These are phyloP conservation scores for Amblyopsis hoosieri DNA, from an alignment of 2,797 vertebrate genomes.

Conservation along the genomic window DNA sequence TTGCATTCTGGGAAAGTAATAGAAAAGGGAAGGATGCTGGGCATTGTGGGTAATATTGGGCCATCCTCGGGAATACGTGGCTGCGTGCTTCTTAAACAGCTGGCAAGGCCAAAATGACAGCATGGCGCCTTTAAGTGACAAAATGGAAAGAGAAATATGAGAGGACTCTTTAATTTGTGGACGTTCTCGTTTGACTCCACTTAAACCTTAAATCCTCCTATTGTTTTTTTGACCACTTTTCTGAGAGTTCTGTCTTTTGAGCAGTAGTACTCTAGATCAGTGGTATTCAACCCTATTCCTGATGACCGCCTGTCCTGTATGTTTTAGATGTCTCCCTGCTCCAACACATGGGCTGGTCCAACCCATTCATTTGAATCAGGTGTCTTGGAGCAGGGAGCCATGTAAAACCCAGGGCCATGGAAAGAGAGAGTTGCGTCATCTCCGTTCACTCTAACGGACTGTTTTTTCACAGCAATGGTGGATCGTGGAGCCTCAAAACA, in stretches of 20 bases:
- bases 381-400: too few relatives aligned
- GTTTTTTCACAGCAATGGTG: too few relatives aligned
- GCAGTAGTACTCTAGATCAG: constrained; percentile 5
- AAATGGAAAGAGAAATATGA: constrained; percentile 19
- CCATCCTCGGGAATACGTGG: constrained; percentile 30
- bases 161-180: not conserved
- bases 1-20: constrained; percentile 63
- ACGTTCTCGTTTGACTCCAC: not conserved
- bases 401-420: too few relatives aligned
- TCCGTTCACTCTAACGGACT: too few relatives aligned
- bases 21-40: constrained; percentile 47
- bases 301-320: too few relatives aligned
- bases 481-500: too few relatives aligned
- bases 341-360: too few relatives aligned
- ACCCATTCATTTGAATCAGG: too few relatives aligned
- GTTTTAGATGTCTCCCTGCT: too few relatives aligned
- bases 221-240: constrained; percentile 1
- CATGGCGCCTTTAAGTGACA: constrained; percentile 28
- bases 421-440: too few relatives aligned
- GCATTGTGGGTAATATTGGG: constrained; percentile 57
- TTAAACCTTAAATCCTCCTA: not conserved
- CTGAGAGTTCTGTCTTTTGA: constrained; percentile 10
- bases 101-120: constrained; percentile 15
- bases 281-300: too few relatives aligned
- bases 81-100: constrained; percentile 32